Conservation (phyloP, 92 coral and sea anemone genomes). For the Scolanthus callimorphus region DNA sequence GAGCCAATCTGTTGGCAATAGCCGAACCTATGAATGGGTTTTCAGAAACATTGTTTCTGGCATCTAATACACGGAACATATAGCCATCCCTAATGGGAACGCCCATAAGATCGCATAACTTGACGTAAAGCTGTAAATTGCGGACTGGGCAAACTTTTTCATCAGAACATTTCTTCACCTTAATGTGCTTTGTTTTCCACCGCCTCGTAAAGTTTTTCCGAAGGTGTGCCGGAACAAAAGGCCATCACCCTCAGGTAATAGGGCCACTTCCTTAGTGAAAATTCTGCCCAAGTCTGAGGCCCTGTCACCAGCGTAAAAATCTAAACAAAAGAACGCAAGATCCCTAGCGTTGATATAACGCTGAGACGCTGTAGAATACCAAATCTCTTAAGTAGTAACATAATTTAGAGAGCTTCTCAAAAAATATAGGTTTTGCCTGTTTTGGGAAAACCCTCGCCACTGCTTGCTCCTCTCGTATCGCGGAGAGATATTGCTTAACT, state of each 20-base stretch:
- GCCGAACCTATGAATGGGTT: background rate
- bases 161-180: background rate
- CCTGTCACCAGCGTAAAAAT: slow-evolving; percentile 6
- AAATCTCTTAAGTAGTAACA: slow-evolving; percentile 3
- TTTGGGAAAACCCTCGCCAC: background rate
- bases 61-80: background rate
- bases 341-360: slow-evolving; percentile 13
- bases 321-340: slow-evolving; percentile 26
- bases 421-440: slow-evolving; percentile 20
- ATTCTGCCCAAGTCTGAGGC: slow-evolving; percentile 31
- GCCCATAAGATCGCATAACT: background rate
- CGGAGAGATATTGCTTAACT: slow-evolving; percentile 2
- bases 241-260: background rate
- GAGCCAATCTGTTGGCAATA: background rate
- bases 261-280: slow-evolving; percentile 8
- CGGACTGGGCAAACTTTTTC: background rate
- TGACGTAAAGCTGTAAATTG: background rate
- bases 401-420: slow-evolving; percentile 8
- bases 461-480: background rate
- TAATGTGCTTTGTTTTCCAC: background rate
- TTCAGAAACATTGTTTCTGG: background rate
- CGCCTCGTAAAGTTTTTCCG: slow-evolving; percentile 25
- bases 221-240: slow-evolving; percentile 30
- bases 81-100: background rate
- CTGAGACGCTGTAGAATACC: slow-evolving; percentile 3